A percentile compares a stretch with the other conserved stretches of the same genome.
Conservation (phyloP, 2,113 vertebrate species). For the Junco hyemalis region DNA sequence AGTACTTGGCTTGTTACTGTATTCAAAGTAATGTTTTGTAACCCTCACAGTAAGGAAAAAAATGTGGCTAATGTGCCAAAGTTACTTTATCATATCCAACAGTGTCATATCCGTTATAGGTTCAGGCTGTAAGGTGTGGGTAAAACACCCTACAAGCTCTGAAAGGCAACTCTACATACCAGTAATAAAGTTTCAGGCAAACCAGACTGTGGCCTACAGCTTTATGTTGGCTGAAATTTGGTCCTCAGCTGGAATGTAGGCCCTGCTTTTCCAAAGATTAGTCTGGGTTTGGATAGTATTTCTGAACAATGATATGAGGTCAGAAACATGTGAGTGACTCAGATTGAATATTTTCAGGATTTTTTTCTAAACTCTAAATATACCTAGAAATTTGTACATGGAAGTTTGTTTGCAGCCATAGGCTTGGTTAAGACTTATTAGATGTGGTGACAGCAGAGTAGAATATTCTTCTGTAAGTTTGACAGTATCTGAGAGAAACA, state of each 20-base stretch:
- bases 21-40: background rate
- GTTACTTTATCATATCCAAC: background rate
- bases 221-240: background rate
- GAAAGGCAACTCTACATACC: background rate
- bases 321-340: background rate
- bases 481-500: background rate
- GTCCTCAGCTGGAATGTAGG: background rate
- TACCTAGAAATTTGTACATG: rapidly evolving
- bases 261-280: background rate
- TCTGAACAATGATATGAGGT: background rate
- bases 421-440: background rate
- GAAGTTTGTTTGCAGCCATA: background rate
- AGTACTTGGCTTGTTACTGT: too few relatives aligned
- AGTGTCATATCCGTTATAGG: background rate
- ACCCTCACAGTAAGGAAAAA: background rate
- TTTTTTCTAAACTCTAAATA: background rate
- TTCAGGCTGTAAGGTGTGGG: background rate
- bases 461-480: background rate
- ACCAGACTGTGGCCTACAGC: background rate
- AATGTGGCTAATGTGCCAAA: background rate
- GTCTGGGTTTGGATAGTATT: background rate
- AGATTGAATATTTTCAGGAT: background rate
- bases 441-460: background rate
- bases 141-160: background rate
- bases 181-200: background rate